Evolutionary conservation across 2,797 vertebrate species (phyloP).

Genomic region (Pantherophis vulpinus): DNA sequence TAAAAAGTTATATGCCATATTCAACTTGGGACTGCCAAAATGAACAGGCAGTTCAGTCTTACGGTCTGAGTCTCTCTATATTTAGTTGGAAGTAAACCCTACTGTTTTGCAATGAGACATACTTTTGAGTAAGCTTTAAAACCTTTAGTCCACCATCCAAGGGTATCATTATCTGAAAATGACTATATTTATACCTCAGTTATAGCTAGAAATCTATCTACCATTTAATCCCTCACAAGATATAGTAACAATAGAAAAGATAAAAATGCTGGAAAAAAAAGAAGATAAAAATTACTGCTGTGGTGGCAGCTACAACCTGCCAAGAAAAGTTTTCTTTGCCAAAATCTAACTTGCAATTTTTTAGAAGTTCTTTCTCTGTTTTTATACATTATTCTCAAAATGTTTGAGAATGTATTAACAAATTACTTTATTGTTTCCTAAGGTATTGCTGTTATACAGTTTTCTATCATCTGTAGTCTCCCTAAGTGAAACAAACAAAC

Average conservation of each 20-base stretch:
- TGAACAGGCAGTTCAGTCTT: neutral
- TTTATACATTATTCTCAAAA: neutral
- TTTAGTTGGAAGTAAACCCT: neutral
- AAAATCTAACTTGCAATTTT: neutral
- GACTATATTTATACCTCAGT: neutral
- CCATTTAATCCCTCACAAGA: neutral
- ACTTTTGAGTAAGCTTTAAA: neutral
- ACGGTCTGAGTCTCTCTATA: neutral
- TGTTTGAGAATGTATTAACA: neutral
- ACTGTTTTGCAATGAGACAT: neutral
- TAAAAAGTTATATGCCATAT: constrained; percentile 4
- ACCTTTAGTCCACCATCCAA: neutral
- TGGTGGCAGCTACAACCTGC: neutral
- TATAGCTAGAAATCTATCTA: neutral
- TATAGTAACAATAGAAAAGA: neutral
- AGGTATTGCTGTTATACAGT: neutral
- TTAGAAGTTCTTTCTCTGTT: neutral
- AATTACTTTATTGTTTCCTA: neutral
- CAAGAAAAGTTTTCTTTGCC: neutral
- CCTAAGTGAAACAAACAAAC: neutral
- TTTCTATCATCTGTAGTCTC: neutral
- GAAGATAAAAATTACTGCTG: neutral
- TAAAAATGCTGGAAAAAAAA: neutral
- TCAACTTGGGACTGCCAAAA: neutral
- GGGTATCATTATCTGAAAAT: neutral